Base-by-base conservation (phyloP, 2,888 invertebrate genomes). In the Pardosa pseudoannulata region DNA sequence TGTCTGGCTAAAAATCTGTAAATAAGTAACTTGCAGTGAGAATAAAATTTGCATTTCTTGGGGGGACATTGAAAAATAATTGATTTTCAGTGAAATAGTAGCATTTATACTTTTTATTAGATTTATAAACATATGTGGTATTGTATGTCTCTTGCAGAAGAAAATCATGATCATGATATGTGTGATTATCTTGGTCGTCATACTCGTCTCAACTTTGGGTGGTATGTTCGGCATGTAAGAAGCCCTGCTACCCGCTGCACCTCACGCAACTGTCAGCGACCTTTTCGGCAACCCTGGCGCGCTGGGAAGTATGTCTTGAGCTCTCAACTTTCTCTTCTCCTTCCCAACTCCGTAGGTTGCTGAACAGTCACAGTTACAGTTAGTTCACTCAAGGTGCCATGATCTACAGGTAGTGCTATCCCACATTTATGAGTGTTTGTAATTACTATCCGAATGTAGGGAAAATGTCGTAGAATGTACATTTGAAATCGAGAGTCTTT, bases 81-180 rank as follows among this genome's bases (percentile, higher is more conserved):
- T n/a, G n/a, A n/a, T n/a, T n/a, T n/a, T n/a, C n/a, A n/a, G n/a
- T n/a, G n/a, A n/a, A n/a, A n/a, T n/a, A n/a, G n/a, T n/a, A n/a
- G n/a, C n/a, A n/a, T n/a, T n/a, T n/a, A n/a, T n/a, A n/a, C n/a
- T n/a, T n/a, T n/a, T n/a, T n/a, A n/a, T n/a, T n/a, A n/a, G n/a
- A n/a, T n/a, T n/a, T n/a, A n/a, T n/a, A n/a, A n/a, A n/a, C n/a
- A n/a, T n/a, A n/a, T n/a, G n/a, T n/a, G n/a, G n/a, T n/a, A n/a
- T n/a, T n/a, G n/a, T n/a, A n/a, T n/a, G n/a, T 86, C 86, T 72
- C 89, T 91, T 94, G 94, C 94, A 96, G 96, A 96, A 96, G 96
- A 96, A 96, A 94, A 96, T 96, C 92, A 96, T 96, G 95, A 96
- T 96, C 92, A 94, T 96, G 94, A 94, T 96, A 93, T 96, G 96